Percentiles rank a stretch among this genome's conserved stretches.
phyloP scores from a whole-genome alignment of 2,888 invertebrate species.

The Apodemia mormo region DNA sequence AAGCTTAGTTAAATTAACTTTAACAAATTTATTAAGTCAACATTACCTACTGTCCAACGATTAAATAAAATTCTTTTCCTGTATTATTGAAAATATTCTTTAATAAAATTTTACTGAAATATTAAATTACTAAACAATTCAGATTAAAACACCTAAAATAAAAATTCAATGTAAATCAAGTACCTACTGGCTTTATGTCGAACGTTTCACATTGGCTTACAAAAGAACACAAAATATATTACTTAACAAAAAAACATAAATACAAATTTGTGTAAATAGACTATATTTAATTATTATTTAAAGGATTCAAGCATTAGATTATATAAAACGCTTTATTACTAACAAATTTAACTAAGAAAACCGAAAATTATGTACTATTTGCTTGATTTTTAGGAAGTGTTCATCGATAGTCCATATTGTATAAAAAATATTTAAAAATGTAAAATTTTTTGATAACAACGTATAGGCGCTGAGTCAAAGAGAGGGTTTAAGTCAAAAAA shows the following conservation, averaged over 20 bases:
- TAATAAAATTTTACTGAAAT: too few species aligned
- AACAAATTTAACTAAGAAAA: background rate
- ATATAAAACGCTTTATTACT: background rate
- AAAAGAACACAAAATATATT: background rate
- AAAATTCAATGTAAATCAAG: too few species aligned
- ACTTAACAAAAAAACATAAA: background rate
- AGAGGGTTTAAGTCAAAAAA: constrained; percentile 61
- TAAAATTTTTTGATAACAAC: constrained; percentile 64
- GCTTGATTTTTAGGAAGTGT: constrained; percentile 37
- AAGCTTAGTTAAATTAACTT: too few species aligned
- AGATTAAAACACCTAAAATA: too few species aligned
- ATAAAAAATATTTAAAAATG: constrained; percentile 55
- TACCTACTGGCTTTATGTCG: too few species aligned
- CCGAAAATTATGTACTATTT: background rate
- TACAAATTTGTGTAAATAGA: background rate
- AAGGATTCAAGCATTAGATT: background rate
- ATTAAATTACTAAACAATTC: too few species aligned
- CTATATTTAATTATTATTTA: background rate
- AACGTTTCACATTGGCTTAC: background rate
- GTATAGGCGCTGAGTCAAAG: constrained; percentile 74
- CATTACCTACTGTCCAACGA: too few species aligned
- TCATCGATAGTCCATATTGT: constrained; percentile 52
- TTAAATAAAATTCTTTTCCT: too few species aligned
- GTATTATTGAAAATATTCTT: too few species aligned
- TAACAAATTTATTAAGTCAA: too few species aligned